Evolutionary conservation across 2,113 vertebrate species (phyloP).

Genomic region (Cynoglossus semilaevis): DNA sequence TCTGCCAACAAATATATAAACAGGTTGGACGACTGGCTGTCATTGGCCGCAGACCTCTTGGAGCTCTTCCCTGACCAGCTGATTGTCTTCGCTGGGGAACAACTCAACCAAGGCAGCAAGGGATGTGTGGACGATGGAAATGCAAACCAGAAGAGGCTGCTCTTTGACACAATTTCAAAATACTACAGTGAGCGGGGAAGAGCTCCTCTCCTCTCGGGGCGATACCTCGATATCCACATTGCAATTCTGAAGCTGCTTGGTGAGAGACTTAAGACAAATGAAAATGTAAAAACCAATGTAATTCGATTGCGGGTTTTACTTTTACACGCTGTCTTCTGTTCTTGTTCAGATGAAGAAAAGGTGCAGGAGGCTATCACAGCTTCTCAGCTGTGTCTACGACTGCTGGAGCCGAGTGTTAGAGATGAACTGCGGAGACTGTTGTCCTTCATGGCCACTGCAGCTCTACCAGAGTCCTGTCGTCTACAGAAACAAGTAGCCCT

Average conservation of each 20-base stretch:
- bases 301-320: not conserved
- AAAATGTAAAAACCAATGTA: not conserved
- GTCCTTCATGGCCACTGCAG: constrained; percentile 73
- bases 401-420: constrained; percentile 69
- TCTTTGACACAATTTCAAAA: constrained; percentile 83
- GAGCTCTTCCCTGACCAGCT: constrained; percentile 86
- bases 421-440: constrained; percentile 80
- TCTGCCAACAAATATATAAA: no score
- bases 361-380: constrained; percentile 75
- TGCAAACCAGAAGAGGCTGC: constrained; percentile 75
- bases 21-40: constrained; percentile 83
- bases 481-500: constrained; percentile 80
- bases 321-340: not conserved
- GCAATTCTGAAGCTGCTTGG: constrained; percentile 82
- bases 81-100: constrained; percentile 78
- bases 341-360: constrained; percentile 73
- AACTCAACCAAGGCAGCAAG: constrained; percentile 64
- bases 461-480: constrained; percentile 66
- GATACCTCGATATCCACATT: constrained; percentile 76
- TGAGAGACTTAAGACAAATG: constrained; percentile 43
- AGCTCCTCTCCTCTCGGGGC: constrained; percentile 73
- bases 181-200: constrained; percentile 82
- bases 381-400: constrained; percentile 78
- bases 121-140: constrained; percentile 25
- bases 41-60: constrained; percentile 81